Evolutionary conservation across 2,888 invertebrate genomes (phyloP), one percentile per base, ranked within the genome.

Genomic region (Zelleria hepariella): DNA sequence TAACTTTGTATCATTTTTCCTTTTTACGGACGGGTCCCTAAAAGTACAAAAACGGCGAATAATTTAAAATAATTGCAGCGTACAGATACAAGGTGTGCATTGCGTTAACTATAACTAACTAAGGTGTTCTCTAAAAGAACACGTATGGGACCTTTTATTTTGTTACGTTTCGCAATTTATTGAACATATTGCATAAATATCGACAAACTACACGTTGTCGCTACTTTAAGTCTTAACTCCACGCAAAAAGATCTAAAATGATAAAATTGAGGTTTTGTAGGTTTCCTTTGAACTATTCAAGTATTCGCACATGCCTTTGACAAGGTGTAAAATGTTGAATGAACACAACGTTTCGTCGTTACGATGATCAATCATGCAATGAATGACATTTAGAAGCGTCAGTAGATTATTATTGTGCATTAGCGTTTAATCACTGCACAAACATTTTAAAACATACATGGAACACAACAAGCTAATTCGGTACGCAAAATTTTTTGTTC

Each of bases 151-250:
- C 64, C 63, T 62, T 63, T 66, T 61, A 62, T 42, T 42, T 15
- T 15, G 32, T 68, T 64, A 73, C 68, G 72, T 74, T 72, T 73
- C 66, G 70, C 76, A 77, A 77, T 71, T 73, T 76, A 72, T 70
- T 67, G 67, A 69, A 65, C 84, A 82, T 75, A 82, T 84, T 83
- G 71, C 69, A 32, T 55, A 24, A 55, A 53, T 32, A 23, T 20
- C 27, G 20, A 20, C 55, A 18, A 55, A 27, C 20, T 54, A 27
- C n/a, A 25, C 54, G 3, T 4, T 54, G n/a, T 25, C n/a, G n/a
- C 25, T 8, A 6, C 54, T 24, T 10, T 15, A 15, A 42, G 15
- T 15, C 0, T 42, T 42, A 42, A 42, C 2, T 3, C 15, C 15
- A 15, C 10, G 1, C 10, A 10, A 42, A 15, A 42, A 42, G 32